Percentiles rank a stretch among this genome's conserved stretches.
Conservation (phyloP, 1,140 invertebrate genomes). For the Drosophila pachea region DNA sequence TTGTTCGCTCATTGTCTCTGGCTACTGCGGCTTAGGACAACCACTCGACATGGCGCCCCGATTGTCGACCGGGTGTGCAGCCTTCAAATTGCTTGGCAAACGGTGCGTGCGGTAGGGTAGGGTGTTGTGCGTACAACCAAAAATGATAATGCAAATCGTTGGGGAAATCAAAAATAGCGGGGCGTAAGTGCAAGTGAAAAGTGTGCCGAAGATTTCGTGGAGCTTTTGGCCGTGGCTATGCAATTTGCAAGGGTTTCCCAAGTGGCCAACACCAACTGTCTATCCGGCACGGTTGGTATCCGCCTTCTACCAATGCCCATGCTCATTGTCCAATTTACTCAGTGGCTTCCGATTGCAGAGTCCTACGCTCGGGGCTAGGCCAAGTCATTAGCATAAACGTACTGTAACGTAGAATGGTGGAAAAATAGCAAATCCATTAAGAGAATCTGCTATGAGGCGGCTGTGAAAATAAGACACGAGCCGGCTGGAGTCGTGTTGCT, state of each 20-base stretch:
- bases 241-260: conserved; percentile 76
- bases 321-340: conserved; percentile 69
- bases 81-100: conserved; percentile 65
- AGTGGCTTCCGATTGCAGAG: conserved; percentile 62
- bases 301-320: neutral
- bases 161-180: conserved; percentile 74
- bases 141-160: conserved; percentile 76
- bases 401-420: conserved; percentile 17
- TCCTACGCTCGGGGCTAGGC: conserved; percentile 10
- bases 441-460: conserved; percentile 17
- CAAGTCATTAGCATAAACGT: conserved; percentile 72
- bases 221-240: conserved; percentile 50
- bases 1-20: conserved; percentile 33
- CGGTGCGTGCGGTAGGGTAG: conserved; percentile 14
- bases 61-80: conserved; percentile 27
- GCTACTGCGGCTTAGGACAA: conserved; percentile 23
- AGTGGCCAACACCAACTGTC: conserved; percentile 41
- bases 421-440: conserved; percentile 74
- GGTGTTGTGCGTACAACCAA: conserved; percentile 54
- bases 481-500: conserved; percentile 7
- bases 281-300: neutral
- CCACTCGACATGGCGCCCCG: conserved; percentile 1
- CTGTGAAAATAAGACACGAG: conserved; percentile 35
- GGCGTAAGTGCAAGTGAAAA: conserved; percentile 67
- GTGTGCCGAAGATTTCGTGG: conserved; percentile 61